Conservation (phyloP, 64 coral and sea anemone species). For the Acropora tenuis region DNA sequence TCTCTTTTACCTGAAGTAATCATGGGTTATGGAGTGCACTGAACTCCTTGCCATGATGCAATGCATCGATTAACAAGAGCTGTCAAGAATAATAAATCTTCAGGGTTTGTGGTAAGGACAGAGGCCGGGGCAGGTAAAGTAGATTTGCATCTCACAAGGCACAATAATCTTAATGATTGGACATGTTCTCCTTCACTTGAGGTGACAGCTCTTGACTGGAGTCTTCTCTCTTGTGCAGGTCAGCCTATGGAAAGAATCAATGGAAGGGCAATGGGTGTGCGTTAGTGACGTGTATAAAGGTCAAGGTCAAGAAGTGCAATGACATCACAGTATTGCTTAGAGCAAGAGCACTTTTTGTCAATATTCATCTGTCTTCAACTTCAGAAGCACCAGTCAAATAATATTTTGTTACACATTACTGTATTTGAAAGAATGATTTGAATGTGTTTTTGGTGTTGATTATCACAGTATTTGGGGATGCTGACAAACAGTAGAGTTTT, state of each 20-base stretch:
- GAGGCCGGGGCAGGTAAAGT: too few species aligned
- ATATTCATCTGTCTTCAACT: neutral
- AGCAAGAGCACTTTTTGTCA: neutral
- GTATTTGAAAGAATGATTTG: neutral
- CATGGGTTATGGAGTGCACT: too few species aligned
- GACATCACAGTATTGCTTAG: constrained; percentile 3
- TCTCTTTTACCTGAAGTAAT: too few species aligned
- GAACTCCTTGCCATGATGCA: too few species aligned
- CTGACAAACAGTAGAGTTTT: neutral
- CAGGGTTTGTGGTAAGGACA: too few species aligned
- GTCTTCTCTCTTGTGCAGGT: constrained; percentile 61
- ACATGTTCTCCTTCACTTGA: neutral
- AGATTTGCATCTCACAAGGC: too few species aligned
- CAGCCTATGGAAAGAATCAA: constrained; percentile 96
- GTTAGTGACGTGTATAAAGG: constrained; percentile 98
- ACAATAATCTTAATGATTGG: too few species aligned
- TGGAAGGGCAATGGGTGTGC: constrained; percentile 97
- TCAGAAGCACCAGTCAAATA: neutral
- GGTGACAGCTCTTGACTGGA: neutral
- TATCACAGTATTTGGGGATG: neutral
- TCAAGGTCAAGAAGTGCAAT: constrained; percentile 79
- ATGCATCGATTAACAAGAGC: too few species aligned
- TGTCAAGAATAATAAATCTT: too few species aligned
- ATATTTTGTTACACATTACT: neutral
- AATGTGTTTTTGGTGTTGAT: neutral